Base-by-base conservation (phyloP, 2,113 vertebrate genomes). In the Phasianus colchicus region DNA sequence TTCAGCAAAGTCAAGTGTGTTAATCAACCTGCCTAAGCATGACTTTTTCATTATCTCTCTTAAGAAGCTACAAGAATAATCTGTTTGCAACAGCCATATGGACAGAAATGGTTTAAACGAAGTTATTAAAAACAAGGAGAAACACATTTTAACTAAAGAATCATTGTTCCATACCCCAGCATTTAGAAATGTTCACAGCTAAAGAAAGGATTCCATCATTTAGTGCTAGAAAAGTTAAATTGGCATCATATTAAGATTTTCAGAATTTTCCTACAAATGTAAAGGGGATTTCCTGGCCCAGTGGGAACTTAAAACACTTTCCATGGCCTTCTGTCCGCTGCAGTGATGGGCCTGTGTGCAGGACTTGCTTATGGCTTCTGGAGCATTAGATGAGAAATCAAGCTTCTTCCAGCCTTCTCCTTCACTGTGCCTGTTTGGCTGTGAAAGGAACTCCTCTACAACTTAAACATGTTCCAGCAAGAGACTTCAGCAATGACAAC, bases 141-240 rank as follows among this genome's bases (percentile, higher is more conserved):
- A 92, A 91, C 64, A 4, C 25, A 72, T 36, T 87, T 61, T n/a
- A 64, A 78, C 61, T 47, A 61, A 82, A 73, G 27, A 88, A 27
- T 70, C 3, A 7, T 18, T 77, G 19, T 12, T 63, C 21, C 10
- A 22, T 60, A 58, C 27, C 13, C 8, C 14, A 67, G 25, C 2
- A 42, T 47, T 61, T 47, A 52, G 10, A 10, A 7, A 27, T 2
- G 6, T 8, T 66, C 45, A 81, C 32, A 32, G 11, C 19, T 48
- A 83, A 71, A 32, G 16, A 47, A 86, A 83, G 29, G 7, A 82
- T 84, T 81, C 47, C 20, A 57, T 12, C 2, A 9, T 54, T 71
- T 50, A 42, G 60, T 65, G 79, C 21, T 55, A 67, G 42, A 16
- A 27, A 42, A 79, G 36, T 38, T 29, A 74, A 81, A 48, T 50